These are phyloP conservation scores for Drepana falcataria DNA, from an alignment of 2,888 invertebrate species.

Conservation along the genomic window DNA sequence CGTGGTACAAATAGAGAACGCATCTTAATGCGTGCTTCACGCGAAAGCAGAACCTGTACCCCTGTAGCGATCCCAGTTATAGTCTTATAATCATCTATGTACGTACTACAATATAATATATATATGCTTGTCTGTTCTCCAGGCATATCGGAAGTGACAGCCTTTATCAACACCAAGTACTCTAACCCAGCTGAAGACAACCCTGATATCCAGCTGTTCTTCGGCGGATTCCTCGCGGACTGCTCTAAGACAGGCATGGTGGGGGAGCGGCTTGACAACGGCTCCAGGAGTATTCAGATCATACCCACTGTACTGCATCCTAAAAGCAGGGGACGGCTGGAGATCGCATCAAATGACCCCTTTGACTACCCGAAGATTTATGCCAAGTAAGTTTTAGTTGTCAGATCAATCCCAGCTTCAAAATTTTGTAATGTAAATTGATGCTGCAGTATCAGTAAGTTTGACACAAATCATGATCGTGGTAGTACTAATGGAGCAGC, in stretches of 20 bases:
- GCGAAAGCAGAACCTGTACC: too few species aligned
- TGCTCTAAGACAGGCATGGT: slow-evolving; percentile 93
- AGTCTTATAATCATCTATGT: too few species aligned
- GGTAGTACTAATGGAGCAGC: too few species aligned
- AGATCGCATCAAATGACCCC: slow-evolving; percentile 87
- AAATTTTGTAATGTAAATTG: too few species aligned
- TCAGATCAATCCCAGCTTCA: too few species aligned
- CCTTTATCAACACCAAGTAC: slow-evolving; percentile 88
- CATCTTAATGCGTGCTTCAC: too few species aligned
- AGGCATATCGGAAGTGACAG: slow-evolving; percentile 92
- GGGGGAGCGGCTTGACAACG: slow-evolving; percentile 85
- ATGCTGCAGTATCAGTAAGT: too few species aligned
- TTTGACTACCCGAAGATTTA: slow-evolving; percentile 89
- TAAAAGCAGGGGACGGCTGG: slow-evolving; percentile 88
- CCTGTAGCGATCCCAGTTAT: too few species aligned
- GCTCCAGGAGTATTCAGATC: slow-evolving; percentile 83
- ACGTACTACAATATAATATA: too few species aligned
- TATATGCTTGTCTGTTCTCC: too few species aligned
- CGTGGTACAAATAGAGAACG: too few species aligned
- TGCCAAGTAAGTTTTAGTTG: slow-evolving; percentile 83
- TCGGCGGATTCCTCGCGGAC: slow-evolving; percentile 91
- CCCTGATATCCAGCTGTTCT: slow-evolving; percentile 92
- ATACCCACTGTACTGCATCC: slow-evolving; percentile 92
- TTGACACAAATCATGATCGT: too few species aligned
- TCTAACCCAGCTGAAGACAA: slow-evolving; percentile 85